A percentile compares a stretch with the other conserved stretches of the same genome.
Conservation (phyloP, 2,888 invertebrate genomes). For the Esperia sulphurella region DNA sequence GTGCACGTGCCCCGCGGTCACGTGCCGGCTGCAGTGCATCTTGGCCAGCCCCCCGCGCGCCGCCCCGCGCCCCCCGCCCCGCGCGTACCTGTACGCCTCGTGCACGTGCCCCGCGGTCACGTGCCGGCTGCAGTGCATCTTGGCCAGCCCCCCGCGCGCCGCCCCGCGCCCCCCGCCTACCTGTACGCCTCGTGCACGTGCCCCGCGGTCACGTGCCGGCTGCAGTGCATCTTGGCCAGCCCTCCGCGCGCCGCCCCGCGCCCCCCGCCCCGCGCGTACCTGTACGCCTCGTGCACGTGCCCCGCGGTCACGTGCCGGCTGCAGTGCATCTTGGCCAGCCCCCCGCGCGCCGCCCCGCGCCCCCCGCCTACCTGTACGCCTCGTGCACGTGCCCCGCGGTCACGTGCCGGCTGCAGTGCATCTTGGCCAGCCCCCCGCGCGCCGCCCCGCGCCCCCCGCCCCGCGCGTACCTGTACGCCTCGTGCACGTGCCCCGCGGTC, state of each 20-base stretch:
- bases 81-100: slow-evolving; percentile 98
- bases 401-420: slow-evolving; percentile 96
- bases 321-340: slow-evolving; percentile 97
- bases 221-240: slow-evolving; percentile 97
- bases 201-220: slow-evolving; percentile 89
- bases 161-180: slow-evolving; percentile 83
- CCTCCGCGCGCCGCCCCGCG: slow-evolving; percentile 98
- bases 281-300: slow-evolving; percentile 91
- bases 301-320: slow-evolving; percentile 92
- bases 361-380: slow-evolving; percentile 63
- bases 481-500: slow-evolving; percentile 91
- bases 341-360: slow-evolving; percentile 96
- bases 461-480: slow-evolving; percentile 81
- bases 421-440: slow-evolving; percentile 97
- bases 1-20: slow-evolving; percentile 91
- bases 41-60: slow-evolving; percentile 97
- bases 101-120: slow-evolving; percentile 82
- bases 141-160: slow-evolving; percentile 88
- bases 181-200: slow-evolving; percentile 89
- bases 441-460: slow-evolving; percentile 86
- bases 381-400: slow-evolving; percentile 93
- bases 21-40: slow-evolving; percentile 95
- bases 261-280: slow-evolving; percentile 79
- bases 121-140: slow-evolving; percentile 95
- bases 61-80: slow-evolving; percentile 90